Evolutionary conservation across 2,888 invertebrate genomes (phyloP).

Genomic region (Spisula solida): DNA sequence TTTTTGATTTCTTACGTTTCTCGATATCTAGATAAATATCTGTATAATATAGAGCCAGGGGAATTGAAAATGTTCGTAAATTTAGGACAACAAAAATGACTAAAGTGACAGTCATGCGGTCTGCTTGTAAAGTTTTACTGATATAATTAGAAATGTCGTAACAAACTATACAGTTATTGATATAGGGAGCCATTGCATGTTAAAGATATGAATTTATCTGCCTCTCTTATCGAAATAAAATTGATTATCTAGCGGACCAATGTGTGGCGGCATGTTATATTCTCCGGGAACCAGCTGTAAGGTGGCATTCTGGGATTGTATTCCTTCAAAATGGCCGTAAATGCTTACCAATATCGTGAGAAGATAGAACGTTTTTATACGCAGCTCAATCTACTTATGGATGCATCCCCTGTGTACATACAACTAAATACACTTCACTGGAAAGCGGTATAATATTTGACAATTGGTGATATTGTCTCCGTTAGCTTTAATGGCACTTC

Average conservation of each 20-base stretch:
- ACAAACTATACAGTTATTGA: constrained; percentile 6
- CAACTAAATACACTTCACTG: constrained; percentile 28
- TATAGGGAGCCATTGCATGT: constrained; percentile 4
- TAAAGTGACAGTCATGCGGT: constrained; percentile 9
- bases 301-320: constrained; percentile 5
- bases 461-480: constrained; percentile 56
- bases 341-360: constrained; percentile 1
- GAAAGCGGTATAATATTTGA: constrained; percentile 53
- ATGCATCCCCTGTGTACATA: constrained; percentile 41
- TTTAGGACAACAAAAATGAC: background rate
- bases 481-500: constrained; percentile 54
- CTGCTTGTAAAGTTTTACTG: constrained; percentile 22
- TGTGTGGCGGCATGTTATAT: background rate
- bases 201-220: constrained; percentile 8
- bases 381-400: background rate
- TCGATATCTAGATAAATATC: constrained; percentile 1
- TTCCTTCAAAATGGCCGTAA: background rate
- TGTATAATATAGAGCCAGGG: background rate
- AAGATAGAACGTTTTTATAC: background rate
- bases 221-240: constrained; percentile 5
- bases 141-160: constrained; percentile 26
- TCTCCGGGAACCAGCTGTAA: background rate
- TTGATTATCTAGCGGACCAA: constrained; percentile 9
- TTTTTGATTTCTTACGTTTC: background rate
- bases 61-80: background rate